Evolutionary conservation across 2,797 vertebrate genomes (phyloP).

Genomic region (Myotis planiceps): DNA sequence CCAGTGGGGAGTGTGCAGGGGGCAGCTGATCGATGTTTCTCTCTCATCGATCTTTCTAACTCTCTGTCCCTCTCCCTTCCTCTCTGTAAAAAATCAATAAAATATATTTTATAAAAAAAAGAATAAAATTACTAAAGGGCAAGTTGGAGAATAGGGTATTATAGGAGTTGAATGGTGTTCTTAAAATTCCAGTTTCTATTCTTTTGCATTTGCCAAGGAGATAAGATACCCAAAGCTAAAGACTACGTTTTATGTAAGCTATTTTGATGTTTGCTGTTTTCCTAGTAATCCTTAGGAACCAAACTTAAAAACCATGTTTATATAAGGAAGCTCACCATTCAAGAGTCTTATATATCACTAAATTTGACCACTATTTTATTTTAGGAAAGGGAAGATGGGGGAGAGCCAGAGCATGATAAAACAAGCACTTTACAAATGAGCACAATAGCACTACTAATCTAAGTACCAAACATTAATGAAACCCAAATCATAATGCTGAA

Average conservation of each 20-base stretch:
- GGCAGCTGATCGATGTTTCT: too few relatives aligned
- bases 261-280: neutral
- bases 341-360: neutral
- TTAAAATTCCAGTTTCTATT: neutral
- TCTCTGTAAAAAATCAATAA: too few relatives aligned
- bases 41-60: too few relatives aligned
- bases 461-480: conserved; percentile 73
- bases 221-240: neutral
- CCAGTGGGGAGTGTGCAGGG: too few relatives aligned
- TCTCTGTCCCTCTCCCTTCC: too few relatives aligned
- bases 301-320: neutral
- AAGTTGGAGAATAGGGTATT: neutral
- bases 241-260: neutral
- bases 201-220: neutral
- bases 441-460: conserved; percentile 60
- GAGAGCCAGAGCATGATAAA: conserved; percentile 26
- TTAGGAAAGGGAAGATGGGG: neutral
- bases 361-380: neutral
- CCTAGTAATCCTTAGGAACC: neutral
- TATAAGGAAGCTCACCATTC: neutral
- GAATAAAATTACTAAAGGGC: neutral
- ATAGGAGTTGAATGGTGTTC: neutral
- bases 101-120: neutral
- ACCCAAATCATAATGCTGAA: conserved; percentile 82
- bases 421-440: conserved; percentile 65